Evolutionary conservation across 2,888 invertebrate species (phyloP).

Genomic region (Lasioglossum marginatum): DNA sequence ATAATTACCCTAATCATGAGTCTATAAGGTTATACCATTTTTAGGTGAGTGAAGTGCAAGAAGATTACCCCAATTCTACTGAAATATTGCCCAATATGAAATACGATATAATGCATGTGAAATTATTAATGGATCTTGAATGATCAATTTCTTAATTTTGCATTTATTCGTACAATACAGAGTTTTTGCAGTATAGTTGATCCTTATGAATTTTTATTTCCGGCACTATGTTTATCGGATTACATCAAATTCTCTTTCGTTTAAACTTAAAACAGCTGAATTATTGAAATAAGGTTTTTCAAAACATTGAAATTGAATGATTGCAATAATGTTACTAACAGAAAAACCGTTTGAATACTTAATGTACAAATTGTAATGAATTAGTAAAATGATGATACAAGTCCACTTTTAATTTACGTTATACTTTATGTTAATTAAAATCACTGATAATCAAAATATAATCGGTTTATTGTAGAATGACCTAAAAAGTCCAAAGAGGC

Average conservation of each 20-base stretch:
- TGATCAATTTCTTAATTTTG: neutral
- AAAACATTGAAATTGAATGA: neutral
- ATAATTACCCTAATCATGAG: neutral
- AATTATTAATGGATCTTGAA: neutral
- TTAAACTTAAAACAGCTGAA: too few species aligned
- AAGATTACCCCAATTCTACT: neutral
- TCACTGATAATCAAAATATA: neutral
- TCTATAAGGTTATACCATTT: neutral
- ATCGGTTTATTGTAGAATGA: neutral
- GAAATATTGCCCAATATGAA: neutral
- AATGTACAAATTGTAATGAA: too few species aligned
- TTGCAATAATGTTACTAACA: neutral
- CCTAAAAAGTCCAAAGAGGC: neutral
- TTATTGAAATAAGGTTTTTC: too few species aligned
- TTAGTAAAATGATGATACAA: too few species aligned
- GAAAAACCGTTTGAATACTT: neutral
- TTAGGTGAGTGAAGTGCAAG: neutral
- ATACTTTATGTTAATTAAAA: neutral
- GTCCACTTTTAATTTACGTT: neutral
- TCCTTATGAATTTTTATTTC: neutral
- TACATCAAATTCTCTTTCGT: too few species aligned
- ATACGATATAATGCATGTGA: neutral
- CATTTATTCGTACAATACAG: neutral
- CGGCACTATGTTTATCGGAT: neutral
- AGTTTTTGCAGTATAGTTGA: too few species aligned